These are phyloP conservation scores for Daubentonia madagascariensis DNA, from an alignment of 2,113 vertebrate species.

Conservation along the genomic window DNA sequence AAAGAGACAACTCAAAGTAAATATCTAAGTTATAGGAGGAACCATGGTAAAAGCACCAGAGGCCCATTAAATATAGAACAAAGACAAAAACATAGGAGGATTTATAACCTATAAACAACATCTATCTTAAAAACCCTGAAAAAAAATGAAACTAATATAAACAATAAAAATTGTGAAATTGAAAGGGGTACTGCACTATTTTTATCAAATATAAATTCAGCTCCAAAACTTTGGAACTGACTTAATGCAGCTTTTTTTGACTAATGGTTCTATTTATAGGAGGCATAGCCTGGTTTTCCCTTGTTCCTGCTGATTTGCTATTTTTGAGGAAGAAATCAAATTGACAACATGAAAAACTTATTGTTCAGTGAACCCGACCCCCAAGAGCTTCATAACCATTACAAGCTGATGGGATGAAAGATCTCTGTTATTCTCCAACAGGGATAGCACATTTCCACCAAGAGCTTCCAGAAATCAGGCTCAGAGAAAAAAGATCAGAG, in stretches of 20 bases:
- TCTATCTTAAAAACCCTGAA: background rate
- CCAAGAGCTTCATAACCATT: background rate
- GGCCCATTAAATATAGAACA: background rate
- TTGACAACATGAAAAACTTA: background rate
- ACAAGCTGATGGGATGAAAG: background rate
- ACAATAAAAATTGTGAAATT: background rate
- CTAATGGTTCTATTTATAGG: constrained; percentile 11
- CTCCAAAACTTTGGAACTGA: background rate
- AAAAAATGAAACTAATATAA: background rate
- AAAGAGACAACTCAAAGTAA: background rate
- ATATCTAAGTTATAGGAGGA: background rate
- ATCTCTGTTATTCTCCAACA: background rate
- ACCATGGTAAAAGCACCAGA: background rate
- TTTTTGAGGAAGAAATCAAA: constrained; percentile 38
- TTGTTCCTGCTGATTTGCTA: constrained; percentile 10
- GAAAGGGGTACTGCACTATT: background rate
- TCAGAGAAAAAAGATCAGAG: background rate
- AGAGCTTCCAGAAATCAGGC: background rate
- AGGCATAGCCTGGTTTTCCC: constrained; percentile 1
- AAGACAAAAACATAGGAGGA: background rate
- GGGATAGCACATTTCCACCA: background rate
- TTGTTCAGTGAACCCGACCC: background rate
- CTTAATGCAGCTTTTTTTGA: background rate
- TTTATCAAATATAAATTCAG: background rate
- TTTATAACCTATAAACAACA: background rate